Evolutionary conservation across 2,797 vertebrate species (phyloP).

Genomic region (Thalassophryne amazonica): DNA sequence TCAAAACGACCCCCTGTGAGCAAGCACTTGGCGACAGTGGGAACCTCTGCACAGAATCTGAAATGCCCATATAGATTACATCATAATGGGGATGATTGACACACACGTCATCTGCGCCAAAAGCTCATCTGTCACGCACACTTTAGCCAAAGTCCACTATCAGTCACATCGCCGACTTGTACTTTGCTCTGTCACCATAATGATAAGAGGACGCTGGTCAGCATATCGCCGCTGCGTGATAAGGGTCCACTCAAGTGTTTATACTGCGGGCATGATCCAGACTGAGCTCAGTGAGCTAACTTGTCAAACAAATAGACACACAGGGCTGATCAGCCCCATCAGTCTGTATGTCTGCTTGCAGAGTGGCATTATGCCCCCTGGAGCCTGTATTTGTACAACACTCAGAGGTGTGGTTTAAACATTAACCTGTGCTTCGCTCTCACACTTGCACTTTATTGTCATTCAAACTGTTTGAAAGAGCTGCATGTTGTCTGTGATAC

Average conservation of each 20-base stretch:
- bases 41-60: constrained; percentile 21
- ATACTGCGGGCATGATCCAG: constrained; percentile 45
- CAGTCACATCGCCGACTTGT: constrained; percentile 44
- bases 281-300: constrained; percentile 25
- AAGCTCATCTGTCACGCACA: constrained; percentile 24
- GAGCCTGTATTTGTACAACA: constrained; percentile 27
- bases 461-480: constrained; percentile 9
- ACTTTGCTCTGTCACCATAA: constrained; percentile 67
- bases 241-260: constrained; percentile 60
- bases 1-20: no score
- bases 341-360: constrained; percentile 30
- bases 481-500: constrained; percentile 22
- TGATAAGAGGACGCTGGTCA: constrained; percentile 46
- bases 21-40: no score
- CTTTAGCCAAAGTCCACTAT: constrained; percentile 50
- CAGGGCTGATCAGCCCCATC: constrained; percentile 40
- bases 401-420: constrained; percentile 56
- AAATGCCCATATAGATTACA: constrained; percentile 5
- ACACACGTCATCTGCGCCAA: no score
- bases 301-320: constrained; percentile 49
- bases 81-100: constrained; percentile 23
- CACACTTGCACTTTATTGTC: constrained; percentile 12
- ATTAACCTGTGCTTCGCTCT: constrained; percentile 52
- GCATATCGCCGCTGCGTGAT: constrained; percentile 53
- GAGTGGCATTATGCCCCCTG: constrained; percentile 21